Percentiles rank a stretch among this genome's conserved stretches.
phyloP scores from a whole-genome alignment of 1,140 invertebrate species.

The Zaprionus camerounensis region DNA sequence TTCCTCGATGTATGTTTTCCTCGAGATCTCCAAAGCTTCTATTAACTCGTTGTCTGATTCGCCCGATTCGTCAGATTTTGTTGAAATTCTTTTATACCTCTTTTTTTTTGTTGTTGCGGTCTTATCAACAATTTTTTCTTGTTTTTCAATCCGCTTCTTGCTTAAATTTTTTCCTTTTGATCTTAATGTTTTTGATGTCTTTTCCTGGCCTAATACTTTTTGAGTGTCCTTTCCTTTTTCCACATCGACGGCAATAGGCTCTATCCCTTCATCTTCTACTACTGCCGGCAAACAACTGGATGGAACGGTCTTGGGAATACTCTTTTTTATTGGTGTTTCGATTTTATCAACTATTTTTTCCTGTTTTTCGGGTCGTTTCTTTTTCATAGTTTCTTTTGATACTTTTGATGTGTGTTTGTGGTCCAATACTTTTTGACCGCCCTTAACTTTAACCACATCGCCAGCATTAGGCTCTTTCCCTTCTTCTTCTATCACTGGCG shows the following conservation, averaged over 20 bases:
- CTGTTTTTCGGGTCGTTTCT: not conserved
- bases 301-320: too few relatives aligned
- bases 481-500: not conserved
- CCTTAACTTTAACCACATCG: not conserved
- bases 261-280: not conserved
- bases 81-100: not conserved
- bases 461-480: not conserved
- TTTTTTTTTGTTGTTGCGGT: not conserved
- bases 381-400: not conserved
- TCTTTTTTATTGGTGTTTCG: not conserved
- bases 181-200: not conserved
- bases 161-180: not conserved
- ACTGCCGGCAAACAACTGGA: not conserved
- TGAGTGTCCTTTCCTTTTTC: not conserved
- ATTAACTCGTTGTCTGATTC: constrained; percentile 37
- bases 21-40: constrained; percentile 40
- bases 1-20: constrained; percentile 34
- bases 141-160: not conserved
- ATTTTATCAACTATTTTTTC: not conserved
- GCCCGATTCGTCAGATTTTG: not conserved
- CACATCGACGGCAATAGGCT: not conserved
- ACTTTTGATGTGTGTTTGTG: not conserved
- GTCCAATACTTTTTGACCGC: not conserved
- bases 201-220: not conserved
- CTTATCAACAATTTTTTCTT: not conserved